Evolutionary conservation across 2,797 vertebrate genomes (phyloP).

Genomic region (Myotis planiceps): DNA sequence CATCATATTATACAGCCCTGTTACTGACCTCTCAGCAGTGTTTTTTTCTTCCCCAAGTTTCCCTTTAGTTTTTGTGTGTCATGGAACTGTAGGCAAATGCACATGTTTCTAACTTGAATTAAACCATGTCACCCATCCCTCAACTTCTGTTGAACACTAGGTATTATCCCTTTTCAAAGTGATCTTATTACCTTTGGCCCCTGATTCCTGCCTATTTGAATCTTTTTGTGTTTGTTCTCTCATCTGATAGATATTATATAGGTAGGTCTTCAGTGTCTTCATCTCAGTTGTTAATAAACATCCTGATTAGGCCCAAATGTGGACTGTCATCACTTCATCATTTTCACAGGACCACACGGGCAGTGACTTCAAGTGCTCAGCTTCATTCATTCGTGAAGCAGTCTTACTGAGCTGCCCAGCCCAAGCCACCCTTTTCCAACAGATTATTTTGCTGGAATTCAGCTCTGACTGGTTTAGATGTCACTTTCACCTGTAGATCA

Average conservation of each 20-base stretch:
- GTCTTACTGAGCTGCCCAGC: background rate
- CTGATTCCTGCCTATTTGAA: background rate
- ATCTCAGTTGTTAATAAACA: background rate
- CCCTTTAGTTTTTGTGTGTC: background rate
- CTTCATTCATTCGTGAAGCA: background rate
- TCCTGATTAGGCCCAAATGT: background rate
- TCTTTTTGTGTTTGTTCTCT: background rate
- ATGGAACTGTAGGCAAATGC: background rate
- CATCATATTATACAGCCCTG: background rate
- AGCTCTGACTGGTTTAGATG: background rate
- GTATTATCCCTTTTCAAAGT: background rate
- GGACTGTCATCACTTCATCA: background rate
- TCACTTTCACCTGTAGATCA: background rate
- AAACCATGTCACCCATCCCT: background rate
- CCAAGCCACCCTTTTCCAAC: background rate
- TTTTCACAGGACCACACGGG: background rate
- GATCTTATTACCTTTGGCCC: background rate
- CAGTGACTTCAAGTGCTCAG: background rate
- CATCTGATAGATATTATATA: background rate
- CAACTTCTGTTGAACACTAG: background rate
- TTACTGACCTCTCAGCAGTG: background rate
- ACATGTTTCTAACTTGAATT: background rate
- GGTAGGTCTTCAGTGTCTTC: background rate
- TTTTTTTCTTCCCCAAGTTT: background rate
- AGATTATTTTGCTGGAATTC: background rate